phyloP scores from a whole-genome alignment of 2,888 invertebrate genomes.

The Cryptosula pallasiana region DNA sequence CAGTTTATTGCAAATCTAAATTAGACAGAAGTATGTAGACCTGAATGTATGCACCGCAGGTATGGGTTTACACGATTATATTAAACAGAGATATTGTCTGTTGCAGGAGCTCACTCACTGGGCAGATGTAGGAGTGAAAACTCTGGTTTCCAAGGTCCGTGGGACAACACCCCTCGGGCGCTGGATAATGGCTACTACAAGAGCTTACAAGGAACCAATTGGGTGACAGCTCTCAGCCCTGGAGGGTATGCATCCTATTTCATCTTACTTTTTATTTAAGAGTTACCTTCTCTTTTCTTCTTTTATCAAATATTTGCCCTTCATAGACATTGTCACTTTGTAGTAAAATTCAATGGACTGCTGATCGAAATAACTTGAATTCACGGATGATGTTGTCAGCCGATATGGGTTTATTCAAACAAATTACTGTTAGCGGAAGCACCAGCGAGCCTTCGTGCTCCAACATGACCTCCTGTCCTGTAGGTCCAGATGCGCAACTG shows the following conservation, averaged over 20 bases:
- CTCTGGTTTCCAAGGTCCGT: slow-evolving; percentile 4
- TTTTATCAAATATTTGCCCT: too few relatives aligned
- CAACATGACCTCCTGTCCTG: neutral
- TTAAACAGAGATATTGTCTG: too few relatives aligned
- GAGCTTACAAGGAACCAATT: neutral
- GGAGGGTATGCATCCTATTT: slow-evolving; percentile 1
- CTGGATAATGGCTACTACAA: slow-evolving; percentile 18
- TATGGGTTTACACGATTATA: too few relatives aligned
- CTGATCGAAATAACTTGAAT: neutral
- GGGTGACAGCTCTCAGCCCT: neutral
- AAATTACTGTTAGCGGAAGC: neutral
- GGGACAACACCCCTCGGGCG: slow-evolving; percentile 4
- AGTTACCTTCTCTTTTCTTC: too few relatives aligned
- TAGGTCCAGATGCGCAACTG: neutral
- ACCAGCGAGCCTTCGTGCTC: neutral
- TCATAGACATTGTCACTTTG: too few relatives aligned
- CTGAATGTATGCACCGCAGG: too few relatives aligned
- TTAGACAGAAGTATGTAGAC: too few relatives aligned
- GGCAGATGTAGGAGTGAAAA: neutral
- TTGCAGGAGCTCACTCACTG: slow-evolving; percentile 16
- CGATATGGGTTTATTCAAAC: neutral
- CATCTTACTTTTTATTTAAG: too few relatives aligned
- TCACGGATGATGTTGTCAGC: slow-evolving; percentile 2
- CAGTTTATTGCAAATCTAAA: too few relatives aligned
- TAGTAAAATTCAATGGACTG: neutral